Evolutionary conservation across 2,797 vertebrate species (phyloP).

Genomic region (Sciurus vulgaris): DNA sequence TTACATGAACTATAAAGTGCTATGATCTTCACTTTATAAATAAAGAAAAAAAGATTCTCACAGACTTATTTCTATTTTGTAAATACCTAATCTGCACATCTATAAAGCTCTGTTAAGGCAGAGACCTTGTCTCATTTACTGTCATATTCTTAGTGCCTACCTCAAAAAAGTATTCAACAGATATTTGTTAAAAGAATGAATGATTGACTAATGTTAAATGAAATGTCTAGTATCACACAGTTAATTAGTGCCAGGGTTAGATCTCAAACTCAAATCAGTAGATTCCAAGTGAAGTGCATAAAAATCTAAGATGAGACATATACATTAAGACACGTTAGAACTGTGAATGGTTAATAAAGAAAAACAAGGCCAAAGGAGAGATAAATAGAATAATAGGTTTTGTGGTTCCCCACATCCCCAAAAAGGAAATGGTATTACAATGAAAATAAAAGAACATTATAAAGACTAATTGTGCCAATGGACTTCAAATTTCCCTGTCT

Average conservation of each 20-base stretch:
- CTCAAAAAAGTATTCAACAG: slow-evolving; percentile 12
- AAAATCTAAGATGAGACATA: slow-evolving; percentile 3
- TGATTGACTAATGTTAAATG: slow-evolving; percentile 40
- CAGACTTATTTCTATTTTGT: slow-evolving; percentile 15
- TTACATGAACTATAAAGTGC: slow-evolving; percentile 54
- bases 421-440: slow-evolving; percentile 19
- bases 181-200: slow-evolving; percentile 16
- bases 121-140: neutral
- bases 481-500: neutral
- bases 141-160: neutral
- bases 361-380: neutral
- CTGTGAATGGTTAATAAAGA: neutral
- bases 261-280: neutral
- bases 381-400: slow-evolving; percentile 21
- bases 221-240: neutral
- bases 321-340: neutral
- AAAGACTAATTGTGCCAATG: slow-evolving; percentile 8
- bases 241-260: neutral
- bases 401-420: neutral
- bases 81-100: slow-evolving; percentile 15
- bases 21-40: neutral
- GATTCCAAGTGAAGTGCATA: slow-evolving; percentile 31
- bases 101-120: slow-evolving; percentile 40
- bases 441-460: slow-evolving; percentile 32
- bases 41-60: neutral